Percentiles rank a stretch among this genome's conserved stretches.
These are phyloP conservation scores for Mimachlamys varia DNA, from an alignment of 2,888 invertebrate genomes.

Conservation along the genomic window DNA sequence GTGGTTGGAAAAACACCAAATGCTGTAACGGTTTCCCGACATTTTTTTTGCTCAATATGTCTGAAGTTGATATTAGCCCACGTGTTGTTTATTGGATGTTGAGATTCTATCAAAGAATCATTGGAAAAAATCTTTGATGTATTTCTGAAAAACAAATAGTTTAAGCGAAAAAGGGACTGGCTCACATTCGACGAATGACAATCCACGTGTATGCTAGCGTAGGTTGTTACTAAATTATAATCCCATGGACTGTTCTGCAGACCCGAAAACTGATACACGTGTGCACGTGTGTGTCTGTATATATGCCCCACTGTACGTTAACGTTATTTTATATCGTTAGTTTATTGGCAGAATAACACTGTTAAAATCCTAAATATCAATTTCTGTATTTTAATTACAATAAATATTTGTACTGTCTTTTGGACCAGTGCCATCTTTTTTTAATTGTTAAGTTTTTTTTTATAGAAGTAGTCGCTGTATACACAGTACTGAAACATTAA, in stretches of 20 bases:
- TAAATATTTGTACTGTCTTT: neutral
- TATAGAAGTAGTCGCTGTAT: no score
- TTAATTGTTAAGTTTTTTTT: no score
- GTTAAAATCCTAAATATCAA: no score
- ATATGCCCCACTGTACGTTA: no score
- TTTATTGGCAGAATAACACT: no score
- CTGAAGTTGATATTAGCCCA: neutral
- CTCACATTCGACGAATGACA: neutral
- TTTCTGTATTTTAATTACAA: no score
- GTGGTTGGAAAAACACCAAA: neutral
- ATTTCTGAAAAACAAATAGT: neutral
- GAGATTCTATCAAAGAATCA: neutral
- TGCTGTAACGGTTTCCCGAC: neutral
- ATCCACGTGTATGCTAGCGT: neutral
- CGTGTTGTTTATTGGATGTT: neutral
- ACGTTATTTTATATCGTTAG: no score
- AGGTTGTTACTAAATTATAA: neutral
- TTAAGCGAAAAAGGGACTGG: no score
- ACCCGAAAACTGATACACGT: neutral
- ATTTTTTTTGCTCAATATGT: slow-evolving; percentile 5
- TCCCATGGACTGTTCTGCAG: neutral
- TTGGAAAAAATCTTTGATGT: neutral
- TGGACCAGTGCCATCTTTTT: neutral
- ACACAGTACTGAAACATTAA: no score
- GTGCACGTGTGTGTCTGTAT: neutral